phyloP scores from a whole-genome alignment of 2,113 vertebrate species.

The Brachypteracias leptosomus region DNA sequence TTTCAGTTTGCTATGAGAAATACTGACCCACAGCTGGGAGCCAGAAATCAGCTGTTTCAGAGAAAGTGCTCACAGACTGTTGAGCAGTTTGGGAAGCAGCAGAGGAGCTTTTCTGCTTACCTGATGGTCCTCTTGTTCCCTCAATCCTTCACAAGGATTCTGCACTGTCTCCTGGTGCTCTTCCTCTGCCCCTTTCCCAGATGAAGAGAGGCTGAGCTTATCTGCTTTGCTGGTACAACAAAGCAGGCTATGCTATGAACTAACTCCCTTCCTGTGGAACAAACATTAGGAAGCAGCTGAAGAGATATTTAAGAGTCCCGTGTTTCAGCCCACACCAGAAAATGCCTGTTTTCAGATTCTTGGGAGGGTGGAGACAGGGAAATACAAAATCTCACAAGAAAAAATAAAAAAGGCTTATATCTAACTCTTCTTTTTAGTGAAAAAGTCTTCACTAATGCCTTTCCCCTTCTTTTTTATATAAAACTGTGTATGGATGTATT shows the following conservation, averaged over 20 bases:
- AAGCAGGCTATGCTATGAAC: background rate
- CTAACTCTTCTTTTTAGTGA: background rate
- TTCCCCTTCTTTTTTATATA: background rate
- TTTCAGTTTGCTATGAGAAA: background rate
- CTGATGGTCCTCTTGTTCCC: background rate
- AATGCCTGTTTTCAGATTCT: background rate
- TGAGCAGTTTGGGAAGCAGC: background rate
- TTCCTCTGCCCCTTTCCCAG: background rate
- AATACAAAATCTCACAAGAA: background rate
- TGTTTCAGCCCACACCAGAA: conserved; percentile 1
- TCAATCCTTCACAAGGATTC: background rate
- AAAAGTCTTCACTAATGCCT: background rate
- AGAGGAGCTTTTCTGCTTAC: background rate
- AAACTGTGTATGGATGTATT: background rate
- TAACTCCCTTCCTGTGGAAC: conserved; percentile 58
- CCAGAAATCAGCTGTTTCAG: background rate
- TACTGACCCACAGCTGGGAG: background rate
- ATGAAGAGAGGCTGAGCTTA: background rate
- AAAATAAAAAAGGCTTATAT: background rate
- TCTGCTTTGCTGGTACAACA: background rate
- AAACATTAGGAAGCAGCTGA: conserved; percentile 55
- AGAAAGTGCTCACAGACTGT: background rate
- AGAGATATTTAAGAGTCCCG: background rate
- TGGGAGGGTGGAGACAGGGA: background rate
- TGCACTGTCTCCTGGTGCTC: background rate